Evolutionary conservation across 2,113 vertebrate genomes (phyloP).

Genomic region (Psittacara wagleri): DNA sequence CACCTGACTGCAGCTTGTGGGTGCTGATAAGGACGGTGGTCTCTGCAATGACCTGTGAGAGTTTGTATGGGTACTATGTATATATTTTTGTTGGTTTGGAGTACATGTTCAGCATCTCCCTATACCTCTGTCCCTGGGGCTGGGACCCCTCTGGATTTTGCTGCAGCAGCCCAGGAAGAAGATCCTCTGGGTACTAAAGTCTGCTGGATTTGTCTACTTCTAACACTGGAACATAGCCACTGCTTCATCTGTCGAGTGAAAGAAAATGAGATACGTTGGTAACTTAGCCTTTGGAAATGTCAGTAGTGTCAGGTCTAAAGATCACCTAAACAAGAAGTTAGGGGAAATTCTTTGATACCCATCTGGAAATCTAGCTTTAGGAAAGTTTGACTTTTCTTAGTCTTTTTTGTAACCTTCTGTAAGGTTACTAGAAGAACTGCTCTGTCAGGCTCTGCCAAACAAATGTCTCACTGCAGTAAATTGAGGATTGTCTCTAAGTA

Average conservation of each 20-base stretch:
- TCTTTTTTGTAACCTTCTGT: neutral
- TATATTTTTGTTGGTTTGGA: neutral
- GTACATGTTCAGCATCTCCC: neutral
- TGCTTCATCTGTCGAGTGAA: neutral
- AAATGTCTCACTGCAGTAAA: neutral
- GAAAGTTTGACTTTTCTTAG: neutral
- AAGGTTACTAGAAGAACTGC: neutral
- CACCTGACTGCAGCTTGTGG: neutral
- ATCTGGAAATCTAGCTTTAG: neutral
- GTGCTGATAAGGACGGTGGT: neutral
- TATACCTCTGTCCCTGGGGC: neutral
- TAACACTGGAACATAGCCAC: neutral
- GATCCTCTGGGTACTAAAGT: neutral
- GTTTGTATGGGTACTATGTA: rapidly evolving
- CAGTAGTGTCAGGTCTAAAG: neutral
- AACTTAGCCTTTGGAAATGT: neutral
- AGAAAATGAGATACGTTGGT: neutral
- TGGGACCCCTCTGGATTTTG: neutral
- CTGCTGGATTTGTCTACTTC: neutral
- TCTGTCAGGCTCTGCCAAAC: neutral
- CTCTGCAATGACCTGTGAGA: neutral
- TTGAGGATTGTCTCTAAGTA: neutral
- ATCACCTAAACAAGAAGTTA: neutral
- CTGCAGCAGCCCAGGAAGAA: neutral
- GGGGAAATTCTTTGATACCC: neutral